Conservation (phyloP, 2,888 invertebrate genomes). For the Pristionchus japonicus region DNA sequence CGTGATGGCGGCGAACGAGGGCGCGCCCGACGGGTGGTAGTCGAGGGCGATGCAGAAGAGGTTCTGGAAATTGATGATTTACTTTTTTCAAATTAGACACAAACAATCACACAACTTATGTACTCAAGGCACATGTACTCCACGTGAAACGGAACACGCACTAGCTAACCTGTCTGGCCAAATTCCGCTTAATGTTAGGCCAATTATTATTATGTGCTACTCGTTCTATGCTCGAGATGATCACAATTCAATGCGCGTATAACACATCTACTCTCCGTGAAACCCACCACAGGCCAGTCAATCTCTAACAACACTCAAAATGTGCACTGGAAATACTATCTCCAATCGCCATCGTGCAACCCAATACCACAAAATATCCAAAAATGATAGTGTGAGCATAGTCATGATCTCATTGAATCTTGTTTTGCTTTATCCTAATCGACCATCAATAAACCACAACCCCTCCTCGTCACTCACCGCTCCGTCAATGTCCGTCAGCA, state of each 20-base stretch:
- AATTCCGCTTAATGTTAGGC: not conserved
- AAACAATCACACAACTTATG: not conserved
- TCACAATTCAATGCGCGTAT: not conserved
- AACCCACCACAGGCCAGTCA: not conserved
- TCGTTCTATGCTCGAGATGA: no score
- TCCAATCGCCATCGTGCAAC: no score
- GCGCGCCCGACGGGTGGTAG: constrained; percentile 47
- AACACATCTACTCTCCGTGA: not conserved
- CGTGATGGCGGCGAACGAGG: constrained; percentile 55
- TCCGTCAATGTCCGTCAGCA: constrained; percentile 89
- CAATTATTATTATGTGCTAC: not conserved
- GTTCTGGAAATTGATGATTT: constrained; percentile 76
- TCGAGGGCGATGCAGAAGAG: constrained; percentile 83
- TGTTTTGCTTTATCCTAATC: no score
- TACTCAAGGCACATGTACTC: not conserved
- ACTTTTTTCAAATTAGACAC: not conserved
- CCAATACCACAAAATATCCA: no score
- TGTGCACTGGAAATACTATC: no score
- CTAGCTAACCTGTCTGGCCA: not conserved
- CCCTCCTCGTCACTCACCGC: constrained; percentile 78
- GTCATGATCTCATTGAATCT: no score
- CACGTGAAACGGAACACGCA: not conserved
- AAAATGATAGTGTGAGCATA: no score
- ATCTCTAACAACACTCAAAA: no score
- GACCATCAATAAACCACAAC: not conserved